phyloP scores from a whole-genome alignment of 1,140 invertebrate genomes.

The Diorhabda sublineata region DNA sequence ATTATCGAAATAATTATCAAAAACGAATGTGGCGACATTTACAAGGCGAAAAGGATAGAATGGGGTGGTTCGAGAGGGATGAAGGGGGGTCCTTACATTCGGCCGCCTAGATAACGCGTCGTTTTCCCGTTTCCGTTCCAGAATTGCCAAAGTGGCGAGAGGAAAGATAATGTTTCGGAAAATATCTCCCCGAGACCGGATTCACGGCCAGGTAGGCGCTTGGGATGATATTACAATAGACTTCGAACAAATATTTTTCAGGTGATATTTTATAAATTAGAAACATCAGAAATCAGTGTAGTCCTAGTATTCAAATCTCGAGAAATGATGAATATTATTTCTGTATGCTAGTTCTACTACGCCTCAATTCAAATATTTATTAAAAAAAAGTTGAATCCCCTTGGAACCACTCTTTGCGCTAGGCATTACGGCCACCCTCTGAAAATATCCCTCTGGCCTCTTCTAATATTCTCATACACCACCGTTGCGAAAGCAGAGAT shows the following conservation, averaged over 20 bases:
- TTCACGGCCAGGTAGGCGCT: constrained; percentile 25
- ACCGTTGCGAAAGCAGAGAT: constrained; percentile 39
- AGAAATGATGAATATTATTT: no score
- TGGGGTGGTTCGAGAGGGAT: background rate
- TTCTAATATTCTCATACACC: constrained; percentile 4
- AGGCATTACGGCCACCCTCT: background rate
- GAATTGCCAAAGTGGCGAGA: constrained; percentile 16
- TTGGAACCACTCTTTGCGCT: background rate
- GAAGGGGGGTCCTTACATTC: background rate
- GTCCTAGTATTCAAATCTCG: no score
- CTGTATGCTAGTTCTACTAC: no score
- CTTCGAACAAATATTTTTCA: background rate
- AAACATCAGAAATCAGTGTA: no score
- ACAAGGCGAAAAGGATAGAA: background rate
- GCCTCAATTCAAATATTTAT: no score
- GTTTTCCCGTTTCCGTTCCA: constrained; percentile 16
- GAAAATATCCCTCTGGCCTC: constrained; percentile 1
- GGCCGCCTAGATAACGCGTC: constrained; percentile 12
- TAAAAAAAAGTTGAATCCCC: no score
- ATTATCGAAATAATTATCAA: constrained; percentile 15
- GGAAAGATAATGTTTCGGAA: constrained; percentile 16
- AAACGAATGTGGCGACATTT: constrained; percentile 14
- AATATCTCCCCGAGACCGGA: constrained; percentile 14
- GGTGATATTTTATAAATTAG: background rate
- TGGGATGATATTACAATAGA: background rate